A percentile compares a stretch with the other conserved stretches of the same genome.
Evolutionary conservation across 1,140 invertebrate genomes (phyloP).

Genomic region (Tetramorium alpestre): DNA sequence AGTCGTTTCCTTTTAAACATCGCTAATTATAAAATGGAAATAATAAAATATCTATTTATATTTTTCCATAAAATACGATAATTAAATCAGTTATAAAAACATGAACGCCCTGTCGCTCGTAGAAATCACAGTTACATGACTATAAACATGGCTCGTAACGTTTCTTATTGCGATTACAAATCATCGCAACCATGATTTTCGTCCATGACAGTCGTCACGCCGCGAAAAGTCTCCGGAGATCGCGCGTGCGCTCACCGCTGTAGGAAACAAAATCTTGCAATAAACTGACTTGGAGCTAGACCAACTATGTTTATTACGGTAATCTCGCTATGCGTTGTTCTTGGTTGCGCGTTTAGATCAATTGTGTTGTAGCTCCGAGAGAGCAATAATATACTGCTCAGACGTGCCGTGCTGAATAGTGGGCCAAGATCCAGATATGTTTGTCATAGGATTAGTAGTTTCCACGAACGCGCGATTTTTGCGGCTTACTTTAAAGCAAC

Average conservation of each 20-base stretch:
- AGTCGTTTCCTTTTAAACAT: background rate
- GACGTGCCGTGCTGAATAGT: slow-evolving; percentile 62
- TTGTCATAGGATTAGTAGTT: slow-evolving; percentile 62
- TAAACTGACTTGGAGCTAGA: slow-evolving; percentile 66
- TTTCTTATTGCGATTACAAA: slow-evolving; percentile 36
- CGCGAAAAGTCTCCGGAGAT: slow-evolving; percentile 39
- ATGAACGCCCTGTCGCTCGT: slow-evolving; percentile 16
- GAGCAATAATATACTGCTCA: slow-evolving; percentile 63
- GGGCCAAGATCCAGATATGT: slow-evolving; percentile 67
- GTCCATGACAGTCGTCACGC: slow-evolving; percentile 30
- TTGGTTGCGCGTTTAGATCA: slow-evolving; percentile 64
- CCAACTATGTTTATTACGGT: slow-evolving; percentile 74
- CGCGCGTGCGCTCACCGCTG: background rate
- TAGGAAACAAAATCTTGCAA: slow-evolving; percentile 62
- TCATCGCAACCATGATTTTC: slow-evolving; percentile 52
- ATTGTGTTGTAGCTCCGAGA: slow-evolving; percentile 59
- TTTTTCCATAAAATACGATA: slow-evolving; percentile 19
- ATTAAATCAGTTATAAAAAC: slow-evolving; percentile 50
- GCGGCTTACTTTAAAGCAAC: background rate
- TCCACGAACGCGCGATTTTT: slow-evolving; percentile 42
- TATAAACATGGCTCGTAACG: background rate
- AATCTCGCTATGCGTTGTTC: slow-evolving; percentile 63
- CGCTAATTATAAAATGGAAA: slow-evolving; percentile 17
- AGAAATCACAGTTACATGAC: slow-evolving; percentile 36
- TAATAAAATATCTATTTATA: background rate